phyloP scores from a whole-genome alignment of 23 tunicate species.

The Phallusia fumigata region DNA sequence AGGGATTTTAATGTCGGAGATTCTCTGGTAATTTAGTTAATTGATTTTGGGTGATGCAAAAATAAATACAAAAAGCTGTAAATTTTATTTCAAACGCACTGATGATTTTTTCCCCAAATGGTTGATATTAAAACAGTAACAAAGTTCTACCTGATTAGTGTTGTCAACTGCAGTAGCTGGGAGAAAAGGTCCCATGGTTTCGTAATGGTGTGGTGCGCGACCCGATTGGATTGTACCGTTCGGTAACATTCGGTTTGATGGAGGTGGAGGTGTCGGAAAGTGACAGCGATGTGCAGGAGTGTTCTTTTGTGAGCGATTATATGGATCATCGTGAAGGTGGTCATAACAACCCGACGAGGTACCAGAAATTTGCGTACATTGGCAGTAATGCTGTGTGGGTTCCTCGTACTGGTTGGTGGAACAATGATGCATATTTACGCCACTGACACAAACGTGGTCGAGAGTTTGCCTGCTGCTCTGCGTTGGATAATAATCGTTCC shows the following conservation, averaged over 20 bases:
- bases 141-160: not conserved
- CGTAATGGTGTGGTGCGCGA: slow-evolving; percentile 52
- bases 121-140: no score
- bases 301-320: not conserved
- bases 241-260: not conserved
- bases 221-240: not conserved
- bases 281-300: not conserved
- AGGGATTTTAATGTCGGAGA: no score
- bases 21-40: no score
- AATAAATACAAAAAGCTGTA: no score
- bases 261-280: not conserved
- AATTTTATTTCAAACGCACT: no score
- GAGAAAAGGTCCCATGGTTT: slow-evolving; percentile 53
- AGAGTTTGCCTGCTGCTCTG: not conserved
- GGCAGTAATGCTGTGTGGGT: slow-evolving; percentile 41
- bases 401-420: slow-evolving; percentile 64
- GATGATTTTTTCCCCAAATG: no score
- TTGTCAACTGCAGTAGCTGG: not conserved
- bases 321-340: slow-evolving; percentile 59
- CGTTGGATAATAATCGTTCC: slow-evolving; percentile 25
- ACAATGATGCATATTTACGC: not conserved
- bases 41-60: no score
- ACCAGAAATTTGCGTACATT: slow-evolving; percentile 28
- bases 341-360: slow-evolving; percentile 65
- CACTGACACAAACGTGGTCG: not conserved